phyloP scores from a whole-genome alignment of 2,888 invertebrate genomes.

The Danaus chrysippus region DNA sequence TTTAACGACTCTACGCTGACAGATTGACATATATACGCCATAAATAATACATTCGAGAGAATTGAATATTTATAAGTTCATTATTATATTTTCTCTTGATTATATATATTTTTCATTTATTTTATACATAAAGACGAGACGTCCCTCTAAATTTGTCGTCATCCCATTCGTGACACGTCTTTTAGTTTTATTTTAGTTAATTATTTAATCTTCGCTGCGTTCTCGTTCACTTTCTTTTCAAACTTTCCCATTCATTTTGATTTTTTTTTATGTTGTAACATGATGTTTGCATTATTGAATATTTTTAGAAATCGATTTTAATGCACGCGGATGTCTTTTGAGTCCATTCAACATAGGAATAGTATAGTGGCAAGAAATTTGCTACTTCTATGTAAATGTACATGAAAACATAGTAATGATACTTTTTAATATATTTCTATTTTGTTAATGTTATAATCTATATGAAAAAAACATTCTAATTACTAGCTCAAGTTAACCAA shows the following conservation, averaged over 20 bases:
- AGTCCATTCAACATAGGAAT: too few relatives aligned
- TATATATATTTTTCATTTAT: not conserved
- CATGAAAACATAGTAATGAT: too few relatives aligned
- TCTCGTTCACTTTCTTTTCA: constrained; percentile 28
- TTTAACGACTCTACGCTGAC: constrained; percentile 27
- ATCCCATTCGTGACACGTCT: constrained; percentile 49
- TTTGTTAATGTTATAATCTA: not conserved
- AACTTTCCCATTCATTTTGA: constrained; percentile 30
- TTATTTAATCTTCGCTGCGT: constrained; percentile 32
- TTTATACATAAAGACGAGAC: not conserved
- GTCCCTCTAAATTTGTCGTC: constrained; percentile 59
- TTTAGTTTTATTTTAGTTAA: constrained; percentile 31
- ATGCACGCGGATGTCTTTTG: too few relatives aligned
- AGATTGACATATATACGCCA: constrained; percentile 22
- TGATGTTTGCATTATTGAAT: not conserved
- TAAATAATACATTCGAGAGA: constrained; percentile 26
- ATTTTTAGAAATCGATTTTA: too few relatives aligned
- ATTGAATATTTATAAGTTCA: constrained; percentile 23
- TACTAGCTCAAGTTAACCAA: constrained; percentile 47
- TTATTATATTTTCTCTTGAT: constrained; percentile 15
- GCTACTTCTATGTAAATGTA: too few relatives aligned
- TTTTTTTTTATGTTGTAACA: constrained; percentile 23
- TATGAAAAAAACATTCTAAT: constrained; percentile 57
- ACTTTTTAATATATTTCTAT: not conserved
- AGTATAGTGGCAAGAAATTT: too few relatives aligned